Evolutionary conservation across 2,888 invertebrate species (phyloP).

Genomic region (Mechanitis mazaeus): DNA sequence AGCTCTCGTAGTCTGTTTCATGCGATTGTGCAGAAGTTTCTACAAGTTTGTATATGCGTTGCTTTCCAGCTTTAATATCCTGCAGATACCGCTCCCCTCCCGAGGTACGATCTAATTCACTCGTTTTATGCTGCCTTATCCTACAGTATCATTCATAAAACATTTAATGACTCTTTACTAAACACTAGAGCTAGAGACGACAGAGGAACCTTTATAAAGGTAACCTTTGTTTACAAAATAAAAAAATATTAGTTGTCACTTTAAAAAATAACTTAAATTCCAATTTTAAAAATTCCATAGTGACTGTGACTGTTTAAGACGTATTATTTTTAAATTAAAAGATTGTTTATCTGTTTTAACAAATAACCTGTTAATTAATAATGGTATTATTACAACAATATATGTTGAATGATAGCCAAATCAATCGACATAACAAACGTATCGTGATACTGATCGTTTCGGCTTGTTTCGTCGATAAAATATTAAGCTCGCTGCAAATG

Average conservation of each 20-base stretch:
- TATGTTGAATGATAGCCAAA: slow-evolving; percentile 17
- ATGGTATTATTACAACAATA: slow-evolving; percentile 15
- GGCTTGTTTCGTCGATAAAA: slow-evolving; percentile 18
- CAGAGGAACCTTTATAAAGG: no score
- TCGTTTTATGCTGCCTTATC: slow-evolving; percentile 6
- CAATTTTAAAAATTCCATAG: neutral
- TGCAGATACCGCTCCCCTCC: slow-evolving; percentile 12
- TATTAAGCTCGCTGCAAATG: slow-evolving; percentile 4
- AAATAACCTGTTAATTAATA: slow-evolving; percentile 7
- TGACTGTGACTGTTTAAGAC: neutral
- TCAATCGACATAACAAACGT: slow-evolving; percentile 17
- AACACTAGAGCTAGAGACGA: no score
- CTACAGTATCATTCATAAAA: slow-evolving; percentile 3
- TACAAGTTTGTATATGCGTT: slow-evolving; percentile 13
- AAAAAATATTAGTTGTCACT: neutral
- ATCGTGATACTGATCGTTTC: slow-evolving; percentile 18
- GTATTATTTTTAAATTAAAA: no score
- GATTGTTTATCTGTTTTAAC: neutral
- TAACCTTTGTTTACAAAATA: no score
- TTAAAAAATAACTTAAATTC: neutral
- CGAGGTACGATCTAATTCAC: slow-evolving; percentile 6
- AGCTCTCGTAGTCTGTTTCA: slow-evolving; percentile 5
- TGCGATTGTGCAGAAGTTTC: slow-evolving; percentile 4
- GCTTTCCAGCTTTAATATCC: slow-evolving; percentile 15
- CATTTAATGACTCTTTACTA: neutral